These are phyloP conservation scores for Dinocampus coccinellae DNA, from an alignment of 2,888 invertebrate genomes.

Conservation along the genomic window DNA sequence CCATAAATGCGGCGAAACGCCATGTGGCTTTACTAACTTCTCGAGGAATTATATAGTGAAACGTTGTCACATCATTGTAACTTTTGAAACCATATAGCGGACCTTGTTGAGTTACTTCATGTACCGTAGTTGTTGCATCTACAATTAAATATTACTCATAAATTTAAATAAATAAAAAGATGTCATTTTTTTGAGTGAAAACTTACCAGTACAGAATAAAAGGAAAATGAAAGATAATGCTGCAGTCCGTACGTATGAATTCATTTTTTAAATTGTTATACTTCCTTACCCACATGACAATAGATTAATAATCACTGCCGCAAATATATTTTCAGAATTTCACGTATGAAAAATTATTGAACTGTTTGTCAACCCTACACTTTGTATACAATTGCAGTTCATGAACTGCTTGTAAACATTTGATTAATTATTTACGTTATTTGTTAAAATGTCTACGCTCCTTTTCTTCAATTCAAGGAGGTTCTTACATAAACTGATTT, in stretches of 20 bases:
- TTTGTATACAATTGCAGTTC: too few species aligned
- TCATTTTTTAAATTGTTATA: too few species aligned
- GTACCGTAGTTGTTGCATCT: conserved; percentile 54
- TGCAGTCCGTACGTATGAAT: too few species aligned
- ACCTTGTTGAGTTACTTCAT: conserved; percentile 71
- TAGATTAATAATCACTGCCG: too few species aligned
- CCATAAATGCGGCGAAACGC: conserved; percentile 71
- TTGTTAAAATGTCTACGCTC: too few species aligned
- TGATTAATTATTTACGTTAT: too few species aligned
- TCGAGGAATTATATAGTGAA: conserved; percentile 70
- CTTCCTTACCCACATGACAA: too few species aligned
- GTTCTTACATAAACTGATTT: too few species aligned
- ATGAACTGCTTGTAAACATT: too few species aligned
- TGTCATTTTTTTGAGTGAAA: neutral
- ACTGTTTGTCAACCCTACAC: too few species aligned
- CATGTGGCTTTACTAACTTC: conserved; percentile 70
- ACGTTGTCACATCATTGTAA: conserved; percentile 70
- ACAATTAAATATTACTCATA: neutral
- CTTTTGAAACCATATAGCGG: conserved; percentile 68
- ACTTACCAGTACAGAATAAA: neutral
- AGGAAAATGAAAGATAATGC: too few species aligned
- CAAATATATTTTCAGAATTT: neutral
- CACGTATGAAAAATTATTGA: neutral
- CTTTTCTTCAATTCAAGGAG: too few species aligned
- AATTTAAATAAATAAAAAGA: neutral